phyloP scores from a whole-genome alignment of 2,113 vertebrate species.

The Podarcis raffonei region DNA sequence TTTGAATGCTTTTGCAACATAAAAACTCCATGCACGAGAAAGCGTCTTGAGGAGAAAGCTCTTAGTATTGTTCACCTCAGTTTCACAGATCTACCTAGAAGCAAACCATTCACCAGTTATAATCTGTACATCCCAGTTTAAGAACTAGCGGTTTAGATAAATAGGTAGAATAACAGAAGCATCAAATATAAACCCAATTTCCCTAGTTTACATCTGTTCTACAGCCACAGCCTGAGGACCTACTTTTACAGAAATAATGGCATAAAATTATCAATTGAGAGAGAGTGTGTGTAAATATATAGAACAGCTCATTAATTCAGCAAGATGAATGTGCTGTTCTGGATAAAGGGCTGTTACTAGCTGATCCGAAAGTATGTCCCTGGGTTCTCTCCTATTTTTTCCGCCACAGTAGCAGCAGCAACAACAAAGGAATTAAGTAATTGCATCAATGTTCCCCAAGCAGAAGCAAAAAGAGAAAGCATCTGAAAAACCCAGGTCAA shows the following conservation, averaged over 20 bases:
- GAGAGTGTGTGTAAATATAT: not conserved
- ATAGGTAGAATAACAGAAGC: not conserved
- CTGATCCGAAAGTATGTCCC: not conserved
- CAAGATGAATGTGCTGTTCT: not conserved
- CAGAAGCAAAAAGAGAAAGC: not conserved
- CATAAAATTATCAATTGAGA: not conserved
- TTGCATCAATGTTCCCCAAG: not conserved
- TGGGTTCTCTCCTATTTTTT: not conserved
- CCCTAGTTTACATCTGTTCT: not conserved
- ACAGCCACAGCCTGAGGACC: not conserved
- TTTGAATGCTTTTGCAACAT: not conserved
- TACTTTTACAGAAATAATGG: not conserved
- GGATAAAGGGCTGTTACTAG: not conserved
- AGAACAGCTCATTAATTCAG: not conserved
- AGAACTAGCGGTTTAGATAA: not conserved
- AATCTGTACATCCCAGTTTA: not conserved
- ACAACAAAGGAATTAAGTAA: not conserved
- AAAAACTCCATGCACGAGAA: not conserved
- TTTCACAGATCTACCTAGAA: not conserved
- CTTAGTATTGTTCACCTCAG: not conserved
- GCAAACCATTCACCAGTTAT: not conserved
- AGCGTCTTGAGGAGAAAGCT: not conserved
- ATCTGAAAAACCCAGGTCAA: constrained; percentile 25
- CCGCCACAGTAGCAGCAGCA: not conserved
- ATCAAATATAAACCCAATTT: not conserved